Evolutionary conservation across 2,888 invertebrate genomes (phyloP).

Genomic region (Caenorhabditis sp.): DNA sequence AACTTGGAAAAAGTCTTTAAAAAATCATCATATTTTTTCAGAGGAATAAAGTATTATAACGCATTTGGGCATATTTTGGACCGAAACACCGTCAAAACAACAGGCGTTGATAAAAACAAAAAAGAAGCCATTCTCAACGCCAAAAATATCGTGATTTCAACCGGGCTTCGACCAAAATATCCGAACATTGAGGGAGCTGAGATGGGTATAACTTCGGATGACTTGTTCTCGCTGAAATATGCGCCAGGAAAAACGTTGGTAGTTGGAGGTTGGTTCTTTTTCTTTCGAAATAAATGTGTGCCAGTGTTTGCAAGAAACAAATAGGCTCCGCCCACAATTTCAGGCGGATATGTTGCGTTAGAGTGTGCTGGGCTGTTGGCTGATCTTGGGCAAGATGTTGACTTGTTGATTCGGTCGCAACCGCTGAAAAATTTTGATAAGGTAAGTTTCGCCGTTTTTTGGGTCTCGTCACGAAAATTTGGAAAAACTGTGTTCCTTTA

Average conservation of each 20-base stretch:
- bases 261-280: slow-evolving; percentile 63
- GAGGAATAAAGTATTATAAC: slow-evolving; percentile 73
- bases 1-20: not conserved
- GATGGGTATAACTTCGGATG: slow-evolving; percentile 75
- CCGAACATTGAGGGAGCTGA: slow-evolving; percentile 73
- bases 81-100: slow-evolving; percentile 72
- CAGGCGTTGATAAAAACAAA: slow-evolving; percentile 45
- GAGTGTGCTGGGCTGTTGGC: slow-evolving; percentile 76
- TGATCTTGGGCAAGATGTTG: slow-evolving; percentile 72
- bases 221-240: slow-evolving; percentile 74
- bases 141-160: slow-evolving; percentile 73
- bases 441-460: slow-evolving; percentile 38
- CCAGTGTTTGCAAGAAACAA: too few relatives aligned
- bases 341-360: slow-evolving; percentile 74
- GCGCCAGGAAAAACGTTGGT: slow-evolving; percentile 74
- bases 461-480: too few relatives aligned
- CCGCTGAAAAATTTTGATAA: slow-evolving; percentile 76
- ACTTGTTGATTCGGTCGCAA: slow-evolving; percentile 74
- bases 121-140: slow-evolving; percentile 67
- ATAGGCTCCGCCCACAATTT: too few relatives aligned
- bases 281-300: too few relatives aligned
- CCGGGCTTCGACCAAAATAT: slow-evolving; percentile 74
- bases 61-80: slow-evolving; percentile 73
- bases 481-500: too few relatives aligned
- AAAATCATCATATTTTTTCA: slow-evolving; percentile 55